These are phyloP conservation scores for Orientallactaga sibirica DNA, from an alignment of 2,797 vertebrate species.

Conservation along the genomic window DNA sequence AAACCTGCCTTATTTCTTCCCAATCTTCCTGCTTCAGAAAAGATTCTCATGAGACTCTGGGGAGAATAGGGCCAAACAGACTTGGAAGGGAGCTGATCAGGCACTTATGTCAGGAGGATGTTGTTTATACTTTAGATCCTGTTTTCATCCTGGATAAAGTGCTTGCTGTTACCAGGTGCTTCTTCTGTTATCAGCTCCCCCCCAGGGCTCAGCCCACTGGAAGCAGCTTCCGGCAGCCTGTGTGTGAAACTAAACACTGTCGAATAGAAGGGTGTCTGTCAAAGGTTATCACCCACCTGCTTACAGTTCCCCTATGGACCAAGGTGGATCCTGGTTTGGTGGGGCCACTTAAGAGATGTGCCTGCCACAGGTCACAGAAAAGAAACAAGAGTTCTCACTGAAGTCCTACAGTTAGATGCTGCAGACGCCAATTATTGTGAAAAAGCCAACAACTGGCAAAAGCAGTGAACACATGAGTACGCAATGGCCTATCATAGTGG, in stretches of 20 bases:
- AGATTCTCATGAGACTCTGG: slow-evolving; percentile 71
- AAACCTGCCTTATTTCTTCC: slow-evolving; percentile 63
- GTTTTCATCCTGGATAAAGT: slow-evolving; percentile 90
- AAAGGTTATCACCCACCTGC: slow-evolving; percentile 75
- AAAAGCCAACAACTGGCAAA: not conserved
- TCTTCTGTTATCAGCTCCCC: slow-evolving; percentile 84
- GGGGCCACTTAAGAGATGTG: not conserved
- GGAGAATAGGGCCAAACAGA: slow-evolving; percentile 79
- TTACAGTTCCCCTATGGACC: not conserved
- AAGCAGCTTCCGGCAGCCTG: slow-evolving; percentile 85
- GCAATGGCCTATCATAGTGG: not conserved
- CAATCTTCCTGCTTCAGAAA: slow-evolving; percentile 70
- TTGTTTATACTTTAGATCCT: slow-evolving; percentile 91
- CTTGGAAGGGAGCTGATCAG: slow-evolving; percentile 84
- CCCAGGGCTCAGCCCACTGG: slow-evolving; percentile 47
- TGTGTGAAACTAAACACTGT: slow-evolving; percentile 67
- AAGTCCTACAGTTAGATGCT: not conserved
- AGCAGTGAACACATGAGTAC: not conserved
- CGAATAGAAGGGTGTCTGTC: slow-evolving; percentile 37
- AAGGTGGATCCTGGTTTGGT: slow-evolving; percentile 5
- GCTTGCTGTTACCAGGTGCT: slow-evolving; percentile 89
- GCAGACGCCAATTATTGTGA: not conserved
- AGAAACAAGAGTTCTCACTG: not conserved
- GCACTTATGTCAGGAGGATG: slow-evolving; percentile 87
- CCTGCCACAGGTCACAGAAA: not conserved